Evolutionary conservation across 2,113 vertebrate species (phyloP).

Genomic region (Dromas ardeola): DNA sequence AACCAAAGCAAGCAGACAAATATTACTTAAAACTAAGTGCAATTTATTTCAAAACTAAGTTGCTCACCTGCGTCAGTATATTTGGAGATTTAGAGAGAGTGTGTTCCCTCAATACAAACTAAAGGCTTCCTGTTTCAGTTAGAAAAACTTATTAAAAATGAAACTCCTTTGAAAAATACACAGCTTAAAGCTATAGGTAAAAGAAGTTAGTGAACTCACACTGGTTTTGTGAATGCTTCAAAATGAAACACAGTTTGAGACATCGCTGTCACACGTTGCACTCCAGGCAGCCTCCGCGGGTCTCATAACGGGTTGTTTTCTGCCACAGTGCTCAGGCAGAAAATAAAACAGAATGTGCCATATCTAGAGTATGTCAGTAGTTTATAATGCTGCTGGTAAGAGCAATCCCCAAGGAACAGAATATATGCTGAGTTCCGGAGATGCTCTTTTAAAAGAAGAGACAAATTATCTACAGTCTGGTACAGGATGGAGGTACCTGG

Average conservation of each 20-base stretch:
- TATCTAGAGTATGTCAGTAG: background rate
- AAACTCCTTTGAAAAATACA: background rate
- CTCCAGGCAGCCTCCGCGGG: background rate
- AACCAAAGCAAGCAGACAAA: background rate
- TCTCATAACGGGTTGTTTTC: background rate
- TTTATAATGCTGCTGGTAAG: background rate
- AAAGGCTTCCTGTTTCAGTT: background rate
- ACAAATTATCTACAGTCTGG: background rate
- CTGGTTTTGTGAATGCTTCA: background rate
- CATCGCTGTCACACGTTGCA: background rate
- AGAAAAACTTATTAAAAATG: background rate
- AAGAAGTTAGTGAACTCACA: background rate
- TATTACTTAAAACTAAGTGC: background rate
- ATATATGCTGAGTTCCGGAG: background rate
- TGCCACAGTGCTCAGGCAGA: background rate
- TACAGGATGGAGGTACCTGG: background rate
- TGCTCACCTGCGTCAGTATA: background rate
- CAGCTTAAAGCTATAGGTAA: background rate
- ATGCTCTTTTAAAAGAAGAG: background rate
- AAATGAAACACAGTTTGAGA: conserved; percentile 17
- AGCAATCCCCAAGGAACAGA: background rate
- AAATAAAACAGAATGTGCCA: background rate
- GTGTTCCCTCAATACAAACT: background rate
- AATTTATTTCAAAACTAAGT: background rate
- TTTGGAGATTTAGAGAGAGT: background rate